Conservation (phyloP, 1,140 invertebrate genomes). For the Nasonia vitripennis region DNA sequence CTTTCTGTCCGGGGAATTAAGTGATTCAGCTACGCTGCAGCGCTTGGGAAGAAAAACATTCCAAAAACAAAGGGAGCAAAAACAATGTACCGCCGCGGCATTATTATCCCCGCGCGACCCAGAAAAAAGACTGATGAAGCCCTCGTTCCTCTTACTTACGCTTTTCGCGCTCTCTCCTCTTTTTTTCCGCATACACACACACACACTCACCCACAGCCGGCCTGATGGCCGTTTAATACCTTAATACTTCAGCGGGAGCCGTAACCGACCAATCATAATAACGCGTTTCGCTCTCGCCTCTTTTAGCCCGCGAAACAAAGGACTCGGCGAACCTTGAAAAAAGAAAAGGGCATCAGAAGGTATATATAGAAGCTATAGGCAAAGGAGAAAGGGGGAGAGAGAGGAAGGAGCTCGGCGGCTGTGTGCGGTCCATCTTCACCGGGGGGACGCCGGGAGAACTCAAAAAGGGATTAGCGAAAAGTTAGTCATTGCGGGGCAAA, state of each 20-base stretch:
- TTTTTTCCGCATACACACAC: background rate
- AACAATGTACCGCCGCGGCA: background rate
- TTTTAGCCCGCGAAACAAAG: background rate
- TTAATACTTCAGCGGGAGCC: background rate
- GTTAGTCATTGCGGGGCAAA: slow-evolving; percentile 40
- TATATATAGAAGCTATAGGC: background rate
- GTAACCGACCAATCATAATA: slow-evolving; percentile 16
- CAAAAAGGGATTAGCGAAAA: slow-evolving; percentile 56
- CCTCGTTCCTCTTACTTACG: background rate
- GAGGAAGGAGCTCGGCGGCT: slow-evolving; percentile 37
- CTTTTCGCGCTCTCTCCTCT: background rate
- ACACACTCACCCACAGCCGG: background rate
- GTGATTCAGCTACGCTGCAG: background rate
- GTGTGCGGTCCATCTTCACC: slow-evolving; percentile 52
- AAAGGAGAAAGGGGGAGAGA: background rate
- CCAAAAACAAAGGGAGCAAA: background rate
- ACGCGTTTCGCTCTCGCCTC: background rate
- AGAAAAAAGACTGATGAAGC: slow-evolving; percentile 1
- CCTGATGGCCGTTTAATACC: background rate
- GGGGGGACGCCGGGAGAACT: slow-evolving; percentile 50
- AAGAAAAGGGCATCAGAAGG: background rate
- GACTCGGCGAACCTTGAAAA: background rate
- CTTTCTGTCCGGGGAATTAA: background rate
- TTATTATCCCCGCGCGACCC: background rate
- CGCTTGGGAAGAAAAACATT: background rate